phyloP scores from a whole-genome alignment of 37 sponge, comb jelly and placozoan genomes.

The Mnemiopsis leidyi region DNA sequence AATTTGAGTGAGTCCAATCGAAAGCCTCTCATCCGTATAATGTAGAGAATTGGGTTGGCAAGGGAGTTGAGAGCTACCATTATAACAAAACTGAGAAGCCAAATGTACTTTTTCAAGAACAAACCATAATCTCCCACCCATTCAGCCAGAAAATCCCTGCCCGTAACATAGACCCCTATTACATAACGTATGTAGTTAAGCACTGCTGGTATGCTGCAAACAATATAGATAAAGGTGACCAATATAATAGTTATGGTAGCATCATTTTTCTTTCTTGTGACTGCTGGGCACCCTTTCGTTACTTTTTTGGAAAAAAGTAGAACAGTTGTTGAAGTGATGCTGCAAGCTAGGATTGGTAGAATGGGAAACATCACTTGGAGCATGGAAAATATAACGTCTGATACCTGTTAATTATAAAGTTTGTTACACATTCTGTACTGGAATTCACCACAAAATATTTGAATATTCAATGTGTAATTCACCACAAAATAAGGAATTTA shows the following conservation, averaged over 20 bases:
- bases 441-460: no score
- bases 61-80: background rate
- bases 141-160: background rate
- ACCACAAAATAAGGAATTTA: no score
- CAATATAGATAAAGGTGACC: background rate
- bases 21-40: background rate
- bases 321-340: background rate
- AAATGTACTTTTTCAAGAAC: background rate
- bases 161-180: background rate
- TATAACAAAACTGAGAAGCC: conserved; percentile 26
- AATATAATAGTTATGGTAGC: conserved; percentile 35
- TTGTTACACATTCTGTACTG: no score
- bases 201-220: background rate
- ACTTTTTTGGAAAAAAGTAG: background rate
- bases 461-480: no score
- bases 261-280: background rate
- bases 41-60: conserved; percentile 32
- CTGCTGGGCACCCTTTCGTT: background rate
- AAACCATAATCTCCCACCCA: background rate
- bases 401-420: background rate
- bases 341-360: background rate
- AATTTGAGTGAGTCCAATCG: no score
- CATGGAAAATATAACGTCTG: background rate
- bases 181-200: conserved; percentile 24
- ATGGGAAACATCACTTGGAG: conserved; percentile 15